Conservation (phyloP, 2,797 vertebrate genomes). For the Notamacropus eugenii region DNA sequence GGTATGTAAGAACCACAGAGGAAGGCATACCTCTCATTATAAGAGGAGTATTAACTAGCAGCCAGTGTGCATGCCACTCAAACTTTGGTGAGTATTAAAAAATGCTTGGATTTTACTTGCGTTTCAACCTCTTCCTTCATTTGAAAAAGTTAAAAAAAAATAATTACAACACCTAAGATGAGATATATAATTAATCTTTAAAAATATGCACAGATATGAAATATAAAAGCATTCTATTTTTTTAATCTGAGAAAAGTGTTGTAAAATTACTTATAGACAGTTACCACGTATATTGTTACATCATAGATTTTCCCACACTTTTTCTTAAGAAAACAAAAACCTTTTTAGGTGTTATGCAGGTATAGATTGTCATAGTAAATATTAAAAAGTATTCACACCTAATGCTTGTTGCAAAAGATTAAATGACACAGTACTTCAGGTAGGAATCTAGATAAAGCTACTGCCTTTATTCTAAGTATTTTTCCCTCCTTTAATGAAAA, state of each 20-base stretch:
- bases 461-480: neutral
- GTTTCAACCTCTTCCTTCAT: neutral
- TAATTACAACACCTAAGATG: neutral
- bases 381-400: neutral
- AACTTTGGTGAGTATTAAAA: neutral
- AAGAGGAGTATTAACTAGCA: neutral
- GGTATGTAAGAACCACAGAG: fast-evolving
- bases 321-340: neutral
- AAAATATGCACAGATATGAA: neutral
- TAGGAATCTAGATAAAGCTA: neutral
- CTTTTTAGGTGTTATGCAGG: neutral
- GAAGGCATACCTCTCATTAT: neutral
- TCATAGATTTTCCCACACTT: neutral
- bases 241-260: neutral
- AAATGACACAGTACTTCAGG: neutral
- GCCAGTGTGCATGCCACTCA: neutral
- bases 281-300: neutral
- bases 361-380: neutral
- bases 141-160: neutral
- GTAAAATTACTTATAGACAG: neutral
- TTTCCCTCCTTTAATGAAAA: neutral
- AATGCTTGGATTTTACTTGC: neutral
- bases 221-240: neutral
- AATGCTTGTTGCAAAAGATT: neutral
- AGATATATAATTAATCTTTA: neutral